These are phyloP conservation scores for Ifrita kowaldi DNA, from an alignment of 2,113 vertebrate species.

Conservation along the genomic window DNA sequence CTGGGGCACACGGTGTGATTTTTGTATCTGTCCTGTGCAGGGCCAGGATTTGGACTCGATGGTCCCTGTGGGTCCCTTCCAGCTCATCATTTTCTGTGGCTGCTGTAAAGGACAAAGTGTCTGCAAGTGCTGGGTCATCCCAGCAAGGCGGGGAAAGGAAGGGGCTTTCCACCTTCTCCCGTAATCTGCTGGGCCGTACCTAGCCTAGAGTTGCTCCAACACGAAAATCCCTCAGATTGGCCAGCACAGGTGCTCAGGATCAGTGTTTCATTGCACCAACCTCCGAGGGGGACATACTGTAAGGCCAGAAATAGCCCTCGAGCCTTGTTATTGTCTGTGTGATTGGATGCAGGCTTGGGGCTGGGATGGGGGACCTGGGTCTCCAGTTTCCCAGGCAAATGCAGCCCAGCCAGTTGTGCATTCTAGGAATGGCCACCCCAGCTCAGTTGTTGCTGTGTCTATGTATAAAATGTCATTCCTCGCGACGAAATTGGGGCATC, in stretches of 20 bases:
- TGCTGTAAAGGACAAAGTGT: not conserved
- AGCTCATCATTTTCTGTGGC: not conserved
- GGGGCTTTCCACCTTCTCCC: not conserved
- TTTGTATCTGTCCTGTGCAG: not conserved
- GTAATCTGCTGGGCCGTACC: not conserved
- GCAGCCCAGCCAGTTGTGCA: conserved; percentile 65
- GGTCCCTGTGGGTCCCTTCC: not conserved
- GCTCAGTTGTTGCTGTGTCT: conserved; percentile 54
- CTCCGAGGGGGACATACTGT: conserved; percentile 50
- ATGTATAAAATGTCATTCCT: conserved; percentile 61
- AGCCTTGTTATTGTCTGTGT: conserved; percentile 63
- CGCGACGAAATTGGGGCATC: not conserved
- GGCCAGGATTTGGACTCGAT: not conserved
- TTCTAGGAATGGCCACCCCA: conserved; percentile 61
- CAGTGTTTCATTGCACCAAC: conserved; percentile 44
- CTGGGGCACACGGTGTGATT: not conserved
- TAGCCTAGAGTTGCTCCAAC: not conserved
- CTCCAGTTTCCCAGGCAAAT: conserved; percentile 63
- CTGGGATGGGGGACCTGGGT: conserved; percentile 49
- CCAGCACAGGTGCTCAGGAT: conserved; percentile 63
- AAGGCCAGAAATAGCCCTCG: conserved; percentile 36
- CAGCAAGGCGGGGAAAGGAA: not conserved
- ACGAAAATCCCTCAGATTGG: conserved; percentile 33
- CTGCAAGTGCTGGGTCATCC: not conserved
- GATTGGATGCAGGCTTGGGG: conserved; percentile 56